Base-by-base conservation (phyloP, 2,113 vertebrate species). In the Ranitomeya variabilis region DNA sequence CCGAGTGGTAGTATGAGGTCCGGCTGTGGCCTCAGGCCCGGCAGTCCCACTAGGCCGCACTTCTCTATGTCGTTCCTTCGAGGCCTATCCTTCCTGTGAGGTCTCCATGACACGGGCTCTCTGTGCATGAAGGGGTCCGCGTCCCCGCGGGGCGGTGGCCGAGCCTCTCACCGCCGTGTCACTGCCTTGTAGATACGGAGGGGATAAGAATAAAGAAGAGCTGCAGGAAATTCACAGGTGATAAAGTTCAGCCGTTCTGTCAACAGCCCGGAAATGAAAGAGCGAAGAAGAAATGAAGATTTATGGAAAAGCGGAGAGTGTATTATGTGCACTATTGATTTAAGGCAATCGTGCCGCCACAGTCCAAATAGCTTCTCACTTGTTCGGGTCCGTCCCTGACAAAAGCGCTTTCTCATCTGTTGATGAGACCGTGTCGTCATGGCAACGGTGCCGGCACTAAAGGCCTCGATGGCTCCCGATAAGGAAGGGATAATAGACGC, bases 231-330 rank as follows among this genome's bases (percentile, higher is more conserved):
- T 89, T 89, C 78, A 78, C 80, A 89, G 87, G 87, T 89, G 87
- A 84, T 89, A 64, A 82, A 89, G 87, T 89, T 89, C 87, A 89
- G 87, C 60, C 10, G 81, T 60, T 89, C 81, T 89, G 87, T 89
- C 87, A 89, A 89, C 87, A 89, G 80, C 71, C 87, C 84, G 87
- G 87, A 89, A 89, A 89, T 89, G 87, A 89, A 89, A 78, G 87
- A 12, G 80, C 73, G 14, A 54, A 59, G 81, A 67, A 77, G 87
- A 78, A 89, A 89, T 89, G 87, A 89, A 89, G 87, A 89, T 89
- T 89, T 89, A 89, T 89, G 87, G 79, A 89, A 84, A 84, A 78
- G 59, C 87, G 37, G 71, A 84, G 87, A 67, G 81, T 78, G 87
- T 89, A 89, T 89, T 89, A 89, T 89, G 73, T 84, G 80, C 51